Evolutionary conservation across 2,888 invertebrate genomes (phyloP).

Genomic region (Dasypolia templi): DNA sequence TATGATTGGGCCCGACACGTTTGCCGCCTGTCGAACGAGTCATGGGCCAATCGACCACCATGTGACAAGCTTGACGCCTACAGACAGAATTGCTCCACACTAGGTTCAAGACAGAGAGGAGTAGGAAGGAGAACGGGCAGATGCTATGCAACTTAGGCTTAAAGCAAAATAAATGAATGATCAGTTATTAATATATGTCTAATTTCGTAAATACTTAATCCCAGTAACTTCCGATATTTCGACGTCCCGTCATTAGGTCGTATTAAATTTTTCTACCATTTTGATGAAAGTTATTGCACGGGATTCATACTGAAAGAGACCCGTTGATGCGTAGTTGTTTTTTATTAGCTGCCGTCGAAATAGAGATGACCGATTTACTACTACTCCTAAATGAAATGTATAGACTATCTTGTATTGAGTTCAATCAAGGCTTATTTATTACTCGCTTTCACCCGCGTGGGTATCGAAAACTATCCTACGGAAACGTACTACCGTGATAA

Average conservation of each 20-base stretch:
- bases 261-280: slow-evolving; percentile 27
- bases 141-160: too few species aligned
- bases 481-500: not conserved
- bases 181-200: too few species aligned
- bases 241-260: slow-evolving; percentile 6
- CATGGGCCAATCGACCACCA: too few species aligned
- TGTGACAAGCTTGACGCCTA: too few species aligned
- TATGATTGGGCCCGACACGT: too few species aligned
- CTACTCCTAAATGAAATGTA: slow-evolving; percentile 8
- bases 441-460: not conserved
- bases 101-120: too few species aligned
- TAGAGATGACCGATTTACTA: slow-evolving; percentile 25
- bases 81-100: too few species aligned
- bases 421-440: slow-evolving; percentile 26
- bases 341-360: slow-evolving; percentile 33
- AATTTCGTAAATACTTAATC: slow-evolving; percentile 20
- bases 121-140: too few species aligned
- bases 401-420: slow-evolving; percentile 18
- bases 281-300: slow-evolving; percentile 38
- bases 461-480: not conserved
- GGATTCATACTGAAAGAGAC: slow-evolving; percentile 35
- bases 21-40: too few species aligned
- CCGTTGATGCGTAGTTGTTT: slow-evolving; percentile 46
- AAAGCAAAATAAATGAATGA: too few species aligned
- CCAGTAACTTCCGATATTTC: not conserved